Evolutionary conservation across 1,140 invertebrate genomes (phyloP).

Genomic region (Nymphalis io): DNA sequence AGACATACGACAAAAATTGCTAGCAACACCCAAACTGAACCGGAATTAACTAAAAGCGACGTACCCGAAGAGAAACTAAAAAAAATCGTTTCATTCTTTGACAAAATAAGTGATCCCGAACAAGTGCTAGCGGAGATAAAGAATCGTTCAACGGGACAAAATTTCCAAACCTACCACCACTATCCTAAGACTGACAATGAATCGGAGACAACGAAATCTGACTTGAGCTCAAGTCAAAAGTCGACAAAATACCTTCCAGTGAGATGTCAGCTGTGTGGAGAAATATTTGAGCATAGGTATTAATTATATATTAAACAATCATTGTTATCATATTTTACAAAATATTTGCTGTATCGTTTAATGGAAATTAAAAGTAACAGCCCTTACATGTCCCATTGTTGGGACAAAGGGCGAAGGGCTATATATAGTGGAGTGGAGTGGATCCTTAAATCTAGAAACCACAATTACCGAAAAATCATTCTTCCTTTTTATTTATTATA

Average conservation of each 20-base stretch:
- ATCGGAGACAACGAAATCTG: constrained; percentile 22
- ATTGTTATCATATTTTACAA: no score
- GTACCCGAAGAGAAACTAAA: constrained; percentile 67
- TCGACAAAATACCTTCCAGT: constrained; percentile 40
- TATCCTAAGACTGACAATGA: background rate
- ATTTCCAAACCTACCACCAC: constrained; percentile 28
- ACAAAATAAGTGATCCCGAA: constrained; percentile 60
- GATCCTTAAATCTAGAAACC: no score
- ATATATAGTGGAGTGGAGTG: no score
- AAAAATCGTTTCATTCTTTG: constrained; percentile 72
- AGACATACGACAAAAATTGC: constrained; percentile 45
- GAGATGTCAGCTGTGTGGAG: constrained; percentile 58
- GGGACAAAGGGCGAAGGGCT: no score
- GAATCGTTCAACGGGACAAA: constrained; percentile 48
- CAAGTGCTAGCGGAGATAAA: constrained; percentile 54
- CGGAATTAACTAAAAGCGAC: constrained; percentile 47
- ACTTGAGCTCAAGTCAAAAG: constrained; percentile 1
- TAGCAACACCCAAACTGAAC: constrained; percentile 64
- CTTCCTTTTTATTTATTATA: no score
- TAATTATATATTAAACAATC: background rate
- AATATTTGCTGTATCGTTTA: no score
- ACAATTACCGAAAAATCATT: no score
- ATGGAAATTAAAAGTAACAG: no score
- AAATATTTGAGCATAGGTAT: constrained; percentile 58
- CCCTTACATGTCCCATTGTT: no score